These are phyloP conservation scores for Malacoraja senta DNA, from an alignment of 2,797 vertebrate genomes.

Conservation along the genomic window DNA sequence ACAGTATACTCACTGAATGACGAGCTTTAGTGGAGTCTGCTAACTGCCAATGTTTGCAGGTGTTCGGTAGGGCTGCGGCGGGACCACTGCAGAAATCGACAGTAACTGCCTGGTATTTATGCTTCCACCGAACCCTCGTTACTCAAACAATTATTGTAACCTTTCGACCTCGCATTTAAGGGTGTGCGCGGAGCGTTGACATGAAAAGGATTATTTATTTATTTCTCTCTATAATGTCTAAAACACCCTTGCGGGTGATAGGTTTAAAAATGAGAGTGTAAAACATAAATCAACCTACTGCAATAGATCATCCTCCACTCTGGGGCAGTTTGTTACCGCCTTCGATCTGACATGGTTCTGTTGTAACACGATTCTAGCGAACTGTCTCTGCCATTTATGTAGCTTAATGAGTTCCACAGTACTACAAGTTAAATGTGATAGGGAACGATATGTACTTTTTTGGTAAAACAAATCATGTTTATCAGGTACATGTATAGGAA, in stretches of 20 bases:
- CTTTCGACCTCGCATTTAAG: conserved; percentile 56
- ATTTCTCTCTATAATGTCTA: background rate
- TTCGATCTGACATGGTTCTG: background rate
- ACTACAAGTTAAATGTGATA: background rate
- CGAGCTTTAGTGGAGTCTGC: background rate
- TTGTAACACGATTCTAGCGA: background rate
- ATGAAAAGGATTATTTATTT: background rate
- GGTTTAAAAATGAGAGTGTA: background rate
- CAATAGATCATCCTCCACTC: background rate
- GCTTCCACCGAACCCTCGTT: conserved; percentile 60
- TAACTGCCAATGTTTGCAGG: background rate
- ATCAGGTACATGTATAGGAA: too few species aligned
- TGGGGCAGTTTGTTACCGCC: background rate
- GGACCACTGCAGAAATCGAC: conserved; percentile 61
- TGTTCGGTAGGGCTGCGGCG: background rate
- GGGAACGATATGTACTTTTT: background rate
- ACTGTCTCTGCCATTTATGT: background rate
- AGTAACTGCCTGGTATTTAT: conserved; percentile 74
- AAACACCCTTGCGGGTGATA: conserved; percentile 2
- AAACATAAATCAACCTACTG: background rate
- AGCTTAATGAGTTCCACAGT: background rate
- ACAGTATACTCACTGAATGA: conserved; percentile 1
- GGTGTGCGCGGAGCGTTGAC: conserved; percentile 47
- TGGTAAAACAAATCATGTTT: background rate
- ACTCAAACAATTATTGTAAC: conserved; percentile 57